A percentile compares a stretch with the other conserved stretches of the same genome.
These are phyloP conservation scores for Gastracanthus pulcherrimus DNA, from an alignment of 2,888 invertebrate genomes.

Conservation along the genomic window DNA sequence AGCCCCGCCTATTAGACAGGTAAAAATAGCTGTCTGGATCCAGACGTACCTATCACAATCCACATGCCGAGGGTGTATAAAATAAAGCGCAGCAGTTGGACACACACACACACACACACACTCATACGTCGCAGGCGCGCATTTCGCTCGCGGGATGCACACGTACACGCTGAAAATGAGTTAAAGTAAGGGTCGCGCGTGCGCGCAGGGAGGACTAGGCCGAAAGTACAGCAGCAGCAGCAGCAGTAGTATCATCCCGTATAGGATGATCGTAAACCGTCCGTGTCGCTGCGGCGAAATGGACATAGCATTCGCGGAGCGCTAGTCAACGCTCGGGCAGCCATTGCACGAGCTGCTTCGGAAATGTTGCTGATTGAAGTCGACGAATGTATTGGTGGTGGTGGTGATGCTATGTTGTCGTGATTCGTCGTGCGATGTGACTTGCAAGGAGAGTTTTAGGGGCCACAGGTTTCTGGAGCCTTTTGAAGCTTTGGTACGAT, in stretches of 20 bases:
- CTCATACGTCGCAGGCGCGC: neutral
- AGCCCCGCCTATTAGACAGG: no score
- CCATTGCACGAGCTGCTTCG: conserved; percentile 9
- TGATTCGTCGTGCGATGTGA: no score
- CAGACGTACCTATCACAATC: no score
- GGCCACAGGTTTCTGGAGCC: no score
- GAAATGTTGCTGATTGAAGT: conserved; percentile 29
- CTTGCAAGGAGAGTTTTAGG: no score
- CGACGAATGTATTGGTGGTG: neutral
- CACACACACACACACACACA: neutral
- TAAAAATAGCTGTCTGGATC: conserved; percentile 14
- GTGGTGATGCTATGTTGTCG: no score
- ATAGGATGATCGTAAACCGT: conserved; percentile 34
- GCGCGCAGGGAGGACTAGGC: neutral
- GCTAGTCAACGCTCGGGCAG: conserved; percentile 44
- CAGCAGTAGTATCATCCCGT: no score
- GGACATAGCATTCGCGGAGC: conserved; percentile 8
- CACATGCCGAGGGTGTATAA: no score
- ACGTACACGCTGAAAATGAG: neutral
- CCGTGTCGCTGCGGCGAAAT: conserved; percentile 1
- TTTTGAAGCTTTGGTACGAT: no score
- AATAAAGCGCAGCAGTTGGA: no score
- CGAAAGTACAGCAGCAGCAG: neutral
- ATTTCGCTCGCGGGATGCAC: conserved; percentile 6
- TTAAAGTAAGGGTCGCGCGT: neutral